These are phyloP conservation scores for Dolichotis patagonum DNA, from an alignment of 2,113 vertebrate genomes.

Conservation along the genomic window DNA sequence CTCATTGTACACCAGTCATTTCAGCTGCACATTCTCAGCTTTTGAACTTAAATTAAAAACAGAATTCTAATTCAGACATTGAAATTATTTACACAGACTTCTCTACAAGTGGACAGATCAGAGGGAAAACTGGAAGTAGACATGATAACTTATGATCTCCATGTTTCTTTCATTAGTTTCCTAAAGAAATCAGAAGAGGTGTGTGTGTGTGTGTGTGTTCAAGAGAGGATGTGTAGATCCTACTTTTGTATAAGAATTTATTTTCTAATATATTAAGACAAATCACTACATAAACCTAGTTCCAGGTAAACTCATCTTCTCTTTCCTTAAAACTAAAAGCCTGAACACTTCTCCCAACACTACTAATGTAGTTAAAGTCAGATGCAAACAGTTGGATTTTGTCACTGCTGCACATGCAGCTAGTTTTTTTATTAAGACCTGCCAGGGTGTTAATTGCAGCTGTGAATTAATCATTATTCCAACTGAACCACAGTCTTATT, in stretches of 20 bases:
- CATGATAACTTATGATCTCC: background rate
- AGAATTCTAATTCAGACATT: background rate
- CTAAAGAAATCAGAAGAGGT: background rate
- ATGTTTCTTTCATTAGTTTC: background rate
- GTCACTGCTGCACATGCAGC: background rate
- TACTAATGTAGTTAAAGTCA: background rate
- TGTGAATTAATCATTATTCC: constrained; percentile 72
- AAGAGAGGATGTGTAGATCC: background rate
- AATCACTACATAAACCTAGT: background rate
- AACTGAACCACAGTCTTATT: constrained; percentile 46
- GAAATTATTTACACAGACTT: background rate
- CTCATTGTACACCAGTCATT: background rate
- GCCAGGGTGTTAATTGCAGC: constrained; percentile 66
- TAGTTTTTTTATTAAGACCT: constrained; percentile 34
- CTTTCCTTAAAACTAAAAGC: constrained; percentile 1
- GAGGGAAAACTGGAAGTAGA: background rate
- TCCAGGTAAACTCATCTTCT: background rate
- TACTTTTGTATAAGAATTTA: constrained; percentile 5
- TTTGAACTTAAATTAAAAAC: constrained; percentile 47
- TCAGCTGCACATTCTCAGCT: background rate
- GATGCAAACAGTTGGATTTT: background rate
- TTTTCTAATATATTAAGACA: constrained; percentile 4
- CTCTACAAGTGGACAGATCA: background rate
- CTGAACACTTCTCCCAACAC: background rate
- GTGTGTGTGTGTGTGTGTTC: background rate